Evolutionary conservation across 2,797 vertebrate species (phyloP).

Genomic region (Hypotaenidia philippensis): DNA sequence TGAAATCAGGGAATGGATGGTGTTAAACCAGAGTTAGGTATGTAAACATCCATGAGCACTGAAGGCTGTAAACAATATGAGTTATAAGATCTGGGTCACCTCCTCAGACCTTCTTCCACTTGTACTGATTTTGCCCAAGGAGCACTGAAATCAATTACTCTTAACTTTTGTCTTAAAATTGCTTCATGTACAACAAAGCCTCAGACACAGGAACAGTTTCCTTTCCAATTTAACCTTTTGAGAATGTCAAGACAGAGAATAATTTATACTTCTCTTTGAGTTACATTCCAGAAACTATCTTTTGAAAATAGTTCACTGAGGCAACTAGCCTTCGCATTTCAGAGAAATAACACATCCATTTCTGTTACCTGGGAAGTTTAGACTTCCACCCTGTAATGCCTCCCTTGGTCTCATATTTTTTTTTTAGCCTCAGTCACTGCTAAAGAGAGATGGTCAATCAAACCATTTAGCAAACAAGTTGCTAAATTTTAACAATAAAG

Average conservation of each 20-base stretch:
- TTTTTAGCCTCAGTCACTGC: background rate
- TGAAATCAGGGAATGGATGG: background rate
- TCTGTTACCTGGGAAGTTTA: constrained; percentile 7
- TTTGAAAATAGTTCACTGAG: constrained; percentile 45
- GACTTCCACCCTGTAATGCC: background rate
- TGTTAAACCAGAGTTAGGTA: background rate
- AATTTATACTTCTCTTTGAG: constrained; percentile 12
- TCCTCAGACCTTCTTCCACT: background rate
- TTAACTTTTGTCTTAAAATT: background rate
- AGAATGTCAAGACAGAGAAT: constrained; percentile 26
- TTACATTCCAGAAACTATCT: constrained; percentile 28
- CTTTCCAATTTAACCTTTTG: constrained; percentile 18
- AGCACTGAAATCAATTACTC: background rate
- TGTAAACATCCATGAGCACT: background rate
- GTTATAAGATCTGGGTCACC: background rate
- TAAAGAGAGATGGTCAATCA: constrained; percentile 6
- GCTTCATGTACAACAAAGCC: background rate
- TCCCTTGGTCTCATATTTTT: background rate
- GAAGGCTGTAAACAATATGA: background rate
- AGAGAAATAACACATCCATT: background rate
- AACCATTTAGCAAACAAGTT: background rate
- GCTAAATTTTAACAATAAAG: constrained; percentile 28
- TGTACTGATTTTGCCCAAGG: background rate
- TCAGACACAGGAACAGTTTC: background rate
- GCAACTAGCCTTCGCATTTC: background rate